Percentiles rank a stretch among this genome's conserved stretches.
These are phyloP conservation scores for Drosophila rellima DNA, from an alignment of 2,888 invertebrate species.

Conservation along the genomic window DNA sequence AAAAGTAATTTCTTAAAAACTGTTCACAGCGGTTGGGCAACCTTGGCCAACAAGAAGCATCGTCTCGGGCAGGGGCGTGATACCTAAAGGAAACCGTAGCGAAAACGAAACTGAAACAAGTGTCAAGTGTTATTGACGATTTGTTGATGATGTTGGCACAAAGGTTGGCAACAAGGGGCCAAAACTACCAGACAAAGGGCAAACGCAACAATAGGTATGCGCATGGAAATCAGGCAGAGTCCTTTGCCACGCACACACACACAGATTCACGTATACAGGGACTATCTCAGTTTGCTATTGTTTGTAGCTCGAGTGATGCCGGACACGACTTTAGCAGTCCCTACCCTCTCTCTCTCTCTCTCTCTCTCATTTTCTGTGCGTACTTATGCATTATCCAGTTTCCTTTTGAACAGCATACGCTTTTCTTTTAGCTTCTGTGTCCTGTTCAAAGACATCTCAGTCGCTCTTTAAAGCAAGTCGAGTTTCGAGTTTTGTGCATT, in stretches of 20 bases:
- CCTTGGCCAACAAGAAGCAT: slow-evolving; percentile 16
- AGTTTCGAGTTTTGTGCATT: slow-evolving; percentile 31
- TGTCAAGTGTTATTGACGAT: slow-evolving; percentile 81
- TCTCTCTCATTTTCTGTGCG: slow-evolving; percentile 10
- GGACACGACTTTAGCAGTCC: slow-evolving; percentile 28
- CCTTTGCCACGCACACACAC: slow-evolving; percentile 13
- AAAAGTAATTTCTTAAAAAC: slow-evolving; percentile 77
- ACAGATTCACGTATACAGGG: background rate
- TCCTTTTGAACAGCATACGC: slow-evolving; percentile 43
- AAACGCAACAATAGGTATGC: slow-evolving; percentile 42
- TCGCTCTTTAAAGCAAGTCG: slow-evolving; percentile 35
- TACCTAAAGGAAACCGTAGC: background rate
- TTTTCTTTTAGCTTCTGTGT: slow-evolving; percentile 16
- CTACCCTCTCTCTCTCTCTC: background rate
- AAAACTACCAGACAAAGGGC: slow-evolving; percentile 24
- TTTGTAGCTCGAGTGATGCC: slow-evolving; percentile 37
- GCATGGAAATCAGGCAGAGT: slow-evolving; percentile 59
- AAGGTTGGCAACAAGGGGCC: slow-evolving; percentile 38
- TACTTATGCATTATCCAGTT: slow-evolving; percentile 24
- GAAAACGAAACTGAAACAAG: slow-evolving; percentile 44
- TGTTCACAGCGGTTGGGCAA: slow-evolving; percentile 44
- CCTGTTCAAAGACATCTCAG: slow-evolving; percentile 38
- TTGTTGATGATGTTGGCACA: slow-evolving; percentile 78
- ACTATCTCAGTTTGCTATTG: slow-evolving; percentile 42
- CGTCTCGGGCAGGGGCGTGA: background rate